phyloP scores from a whole-genome alignment of 2,888 invertebrate genomes.

The Drosophila conformis region DNA sequence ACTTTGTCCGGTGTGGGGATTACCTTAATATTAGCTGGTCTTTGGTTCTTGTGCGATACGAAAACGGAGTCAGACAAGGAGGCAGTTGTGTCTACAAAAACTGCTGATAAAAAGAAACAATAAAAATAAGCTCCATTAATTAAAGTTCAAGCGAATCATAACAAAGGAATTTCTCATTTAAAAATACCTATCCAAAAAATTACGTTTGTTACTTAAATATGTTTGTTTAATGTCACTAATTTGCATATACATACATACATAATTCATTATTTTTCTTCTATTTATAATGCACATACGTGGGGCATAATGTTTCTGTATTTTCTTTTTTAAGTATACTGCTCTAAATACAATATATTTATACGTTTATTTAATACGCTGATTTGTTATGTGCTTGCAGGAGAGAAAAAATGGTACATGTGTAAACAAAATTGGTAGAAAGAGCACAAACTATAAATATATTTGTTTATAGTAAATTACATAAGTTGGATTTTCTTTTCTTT shows the following conservation, averaged over 20 bases:
- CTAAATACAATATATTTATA: constrained; percentile 39
- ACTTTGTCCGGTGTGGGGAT: constrained; percentile 90
- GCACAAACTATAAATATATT: constrained; percentile 73
- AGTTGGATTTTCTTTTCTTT: constrained; percentile 46
- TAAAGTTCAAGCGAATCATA: background rate
- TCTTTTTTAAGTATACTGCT: constrained; percentile 34
- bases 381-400: constrained; percentile 38
- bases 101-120: constrained; percentile 21
- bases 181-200: background rate
- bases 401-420: constrained; percentile 12
- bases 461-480: constrained; percentile 67
- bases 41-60: constrained; percentile 87
- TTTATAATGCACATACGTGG: constrained; percentile 68
- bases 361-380: constrained; percentile 47
- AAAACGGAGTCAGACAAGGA: background rate
- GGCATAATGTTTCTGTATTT: constrained; percentile 38
- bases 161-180: background rate
- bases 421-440: constrained; percentile 53
- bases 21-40: constrained; percentile 89
- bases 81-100: background rate
- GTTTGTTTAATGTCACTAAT: constrained; percentile 67
- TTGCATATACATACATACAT: constrained; percentile 65
- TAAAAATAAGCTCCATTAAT: constrained; percentile 1
- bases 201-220: constrained; percentile 47
- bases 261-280: constrained; percentile 36